Base-by-base conservation (phyloP, 1,140 invertebrate genomes). In the Drosophila ercepeae region DNA sequence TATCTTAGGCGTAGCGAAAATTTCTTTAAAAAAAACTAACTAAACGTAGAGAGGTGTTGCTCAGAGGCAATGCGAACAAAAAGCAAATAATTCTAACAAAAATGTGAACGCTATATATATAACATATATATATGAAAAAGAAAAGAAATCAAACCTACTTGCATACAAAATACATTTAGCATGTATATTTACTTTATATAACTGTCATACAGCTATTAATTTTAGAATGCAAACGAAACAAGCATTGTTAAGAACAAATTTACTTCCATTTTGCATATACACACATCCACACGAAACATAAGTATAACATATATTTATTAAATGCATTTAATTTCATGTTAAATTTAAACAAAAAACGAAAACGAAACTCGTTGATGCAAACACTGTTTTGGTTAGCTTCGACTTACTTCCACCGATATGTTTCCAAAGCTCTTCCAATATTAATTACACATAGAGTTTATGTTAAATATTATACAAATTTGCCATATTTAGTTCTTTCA, bases 381-480 rank as follows among this genome's bases (percentile, higher is more conserved):
- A 72, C 61, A 68, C 68, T 42, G 73, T 75, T 84, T 76, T 72
- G 73, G 7, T 81, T 88, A 72, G 82, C 74, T 82, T 82, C 71
- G 59, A 88, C 73, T 81, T 70, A 88, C 82, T 82, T 88, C 82
- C 82, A 88, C 82, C 82, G 82, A 88, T 78, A 78, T 88, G 64
- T 88, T 88, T 88, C 82, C 82, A 88, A 88, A 88, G 82, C 82
- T 88, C 82, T 88, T 88, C 82, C 82, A 88, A 88, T 86, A 88
- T 75, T 72, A 60, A 72, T 49, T 59, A 77, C 39, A 75, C 41
- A 34, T 63, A 73, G 29, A 53, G 42, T 23, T 65, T 68, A 68
- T 68, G 49, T 74, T 79, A 64, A 82, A 69, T 86, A 58, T 51
- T 71, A 32, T 71, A 49, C 2, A 1, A 39, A 39, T 75, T 81